Evolutionary conservation across 2,797 vertebrate species (phyloP).

Genomic region (Linurgus olivaceus): DNA sequence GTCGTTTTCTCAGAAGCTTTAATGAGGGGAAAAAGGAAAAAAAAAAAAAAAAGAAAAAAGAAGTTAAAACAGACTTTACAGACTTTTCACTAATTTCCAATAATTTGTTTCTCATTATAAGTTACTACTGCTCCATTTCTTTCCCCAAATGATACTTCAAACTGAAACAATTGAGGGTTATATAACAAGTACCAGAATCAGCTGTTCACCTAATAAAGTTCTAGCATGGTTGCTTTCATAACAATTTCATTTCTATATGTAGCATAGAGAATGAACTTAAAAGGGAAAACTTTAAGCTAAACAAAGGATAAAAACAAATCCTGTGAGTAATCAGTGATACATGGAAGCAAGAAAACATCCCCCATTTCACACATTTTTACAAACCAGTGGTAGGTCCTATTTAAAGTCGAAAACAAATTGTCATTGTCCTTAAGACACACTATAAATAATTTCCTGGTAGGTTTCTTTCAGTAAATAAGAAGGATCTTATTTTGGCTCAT

Average conservation of each 20-base stretch:
- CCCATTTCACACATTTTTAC: not conserved
- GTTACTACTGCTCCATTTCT: not conserved
- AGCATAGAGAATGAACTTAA: not conserved
- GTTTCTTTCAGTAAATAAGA: not conserved
- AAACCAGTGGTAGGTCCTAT: not conserved
- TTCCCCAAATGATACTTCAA: not conserved
- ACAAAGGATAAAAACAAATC: not conserved
- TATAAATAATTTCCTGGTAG: not conserved
- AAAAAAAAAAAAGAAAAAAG: not conserved
- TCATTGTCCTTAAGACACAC: not conserved
- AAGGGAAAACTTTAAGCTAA: not conserved
- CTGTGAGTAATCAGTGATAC: not conserved
- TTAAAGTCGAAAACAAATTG: not conserved
- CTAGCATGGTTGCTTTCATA: not conserved
- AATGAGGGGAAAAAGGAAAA: not conserved
- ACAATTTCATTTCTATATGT: not conserved
- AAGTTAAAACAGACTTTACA: not conserved
- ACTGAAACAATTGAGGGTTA: not conserved
- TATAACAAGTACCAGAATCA: not conserved
- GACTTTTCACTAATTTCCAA: not conserved
- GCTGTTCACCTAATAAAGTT: not conserved
- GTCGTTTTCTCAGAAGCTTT: conserved; percentile 92
- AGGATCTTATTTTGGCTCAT: not conserved
- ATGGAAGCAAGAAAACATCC: not conserved
- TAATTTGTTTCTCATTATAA: not conserved